Conservation (phyloP, 2,113 vertebrate species). For the Agapornis roseicollis region DNA sequence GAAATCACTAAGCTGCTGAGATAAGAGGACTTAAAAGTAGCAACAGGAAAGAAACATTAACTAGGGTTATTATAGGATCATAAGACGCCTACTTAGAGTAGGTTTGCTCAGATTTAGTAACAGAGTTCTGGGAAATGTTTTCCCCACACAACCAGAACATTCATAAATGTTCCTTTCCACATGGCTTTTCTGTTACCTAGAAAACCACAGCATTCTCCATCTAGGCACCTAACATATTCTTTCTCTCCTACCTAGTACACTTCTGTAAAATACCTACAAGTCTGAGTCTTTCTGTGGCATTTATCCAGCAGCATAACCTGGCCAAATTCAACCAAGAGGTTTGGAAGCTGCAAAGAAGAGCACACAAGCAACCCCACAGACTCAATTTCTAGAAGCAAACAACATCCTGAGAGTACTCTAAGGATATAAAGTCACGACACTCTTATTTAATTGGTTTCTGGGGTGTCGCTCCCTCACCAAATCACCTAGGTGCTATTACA, state of each 20-base stretch:
- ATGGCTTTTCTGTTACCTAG: not conserved
- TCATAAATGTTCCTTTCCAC: not conserved
- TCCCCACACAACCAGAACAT: not conserved
- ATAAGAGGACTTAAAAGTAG: not conserved
- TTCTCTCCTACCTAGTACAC: not conserved
- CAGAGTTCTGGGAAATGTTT: not conserved
- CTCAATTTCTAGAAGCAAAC: not conserved
- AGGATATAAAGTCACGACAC: not conserved
- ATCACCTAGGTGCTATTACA: slow-evolving; percentile 20
- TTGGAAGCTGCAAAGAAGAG: not conserved
- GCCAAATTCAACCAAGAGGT: not conserved
- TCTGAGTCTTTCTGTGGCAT: not conserved
- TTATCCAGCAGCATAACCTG: not conserved
- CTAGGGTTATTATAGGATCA: not conserved
- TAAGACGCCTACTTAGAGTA: not conserved
- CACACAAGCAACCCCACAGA: not conserved
- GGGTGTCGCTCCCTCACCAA: slow-evolving; percentile 12
- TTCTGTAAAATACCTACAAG: not conserved
- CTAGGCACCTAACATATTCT: not conserved
- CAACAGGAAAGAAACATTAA: not conserved
- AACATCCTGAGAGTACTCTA: not conserved
- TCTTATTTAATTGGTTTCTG: slow-evolving; percentile 8
- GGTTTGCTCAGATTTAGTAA: not conserved
- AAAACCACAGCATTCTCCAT: not conserved
- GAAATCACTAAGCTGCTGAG: not conserved